Base-by-base conservation (phyloP, 2,113 vertebrate species). In the Baryphthengus martii region DNA sequence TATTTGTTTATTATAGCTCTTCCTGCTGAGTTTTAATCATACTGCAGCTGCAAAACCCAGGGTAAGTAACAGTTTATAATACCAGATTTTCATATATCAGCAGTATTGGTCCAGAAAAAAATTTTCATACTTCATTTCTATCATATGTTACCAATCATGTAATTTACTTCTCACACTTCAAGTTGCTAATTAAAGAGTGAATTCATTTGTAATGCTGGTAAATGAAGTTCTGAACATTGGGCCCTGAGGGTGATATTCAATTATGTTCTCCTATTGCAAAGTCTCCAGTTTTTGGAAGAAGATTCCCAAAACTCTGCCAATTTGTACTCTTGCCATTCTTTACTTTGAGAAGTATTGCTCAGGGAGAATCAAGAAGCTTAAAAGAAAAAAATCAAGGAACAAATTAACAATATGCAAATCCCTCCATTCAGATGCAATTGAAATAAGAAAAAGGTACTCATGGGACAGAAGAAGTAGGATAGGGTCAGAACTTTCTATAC, bases 11-110 rank as follows among this genome's bases (percentile, higher is more conserved):
- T 97, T 97, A 96, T 92, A 92, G 93, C 74, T 97, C 73, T 97
- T 97, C 98, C 95, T 95, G 96, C 97, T 98, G 98, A 81, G 97
- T 96, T 98, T 98, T 97, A 98, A 98, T 98, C 96, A 98, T 96
- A 81, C 86, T 97, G 90, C 96, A 98, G 96, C 97, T 97, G 97
- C 85, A 97, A 95, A 91, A 97, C 67, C 79, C 95, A 61, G 84
- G 85, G 95, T 91, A 97, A 96, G 90, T 91, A 97, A 97, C 80
- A 82, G 88, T 96, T 95, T 97, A 93, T 94, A 94, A 91, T 73
- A 95, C 89, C 39, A 84, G 66, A 74, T 95, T 97, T 97, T 97
- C 74, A 71, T 61, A 58, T 77, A 95, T 75, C 80, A 93, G 58
- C 90, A 89, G 83, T 97, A 94, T 72, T 92, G 81, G 50, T 92